Evolutionary conservation across 2,797 vertebrate genomes (phyloP).

Genomic region (Pseudocheirus occidentalis): DNA sequence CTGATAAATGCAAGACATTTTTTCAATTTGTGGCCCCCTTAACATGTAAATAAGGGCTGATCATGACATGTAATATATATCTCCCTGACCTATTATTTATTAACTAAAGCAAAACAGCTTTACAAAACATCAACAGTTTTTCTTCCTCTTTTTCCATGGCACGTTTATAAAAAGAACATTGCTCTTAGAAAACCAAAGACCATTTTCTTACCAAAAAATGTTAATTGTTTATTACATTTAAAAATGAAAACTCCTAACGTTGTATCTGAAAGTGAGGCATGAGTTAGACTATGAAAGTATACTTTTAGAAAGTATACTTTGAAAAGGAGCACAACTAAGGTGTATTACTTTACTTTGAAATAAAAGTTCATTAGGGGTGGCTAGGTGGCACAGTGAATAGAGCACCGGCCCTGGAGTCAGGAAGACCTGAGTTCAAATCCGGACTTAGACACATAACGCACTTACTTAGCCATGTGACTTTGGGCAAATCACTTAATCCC

Average conservation of each 20-base stretch:
- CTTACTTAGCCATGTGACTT: no score
- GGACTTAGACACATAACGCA: no score
- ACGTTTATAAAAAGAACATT: neutral
- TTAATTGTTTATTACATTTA: neutral
- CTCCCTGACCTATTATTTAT: neutral
- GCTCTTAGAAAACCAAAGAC: neutral
- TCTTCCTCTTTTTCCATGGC: neutral
- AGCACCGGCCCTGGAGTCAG: no score
- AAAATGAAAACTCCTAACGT: neutral
- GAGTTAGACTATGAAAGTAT: neutral
- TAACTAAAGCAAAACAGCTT: neutral
- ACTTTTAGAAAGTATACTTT: neutral
- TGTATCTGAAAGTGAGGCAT: neutral
- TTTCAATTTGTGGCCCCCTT: neutral
- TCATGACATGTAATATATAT: neutral
- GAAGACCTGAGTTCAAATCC: no score
- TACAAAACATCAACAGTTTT: neutral
- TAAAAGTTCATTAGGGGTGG: no score
- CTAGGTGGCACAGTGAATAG: no score
- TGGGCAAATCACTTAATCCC: no score
- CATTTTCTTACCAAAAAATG: neutral
- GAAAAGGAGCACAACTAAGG: slow-evolving; percentile 13
- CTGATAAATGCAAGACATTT: neutral
- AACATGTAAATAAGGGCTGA: neutral
- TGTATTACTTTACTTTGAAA: slow-evolving; percentile 39